Evolutionary conservation across 2,113 vertebrate species (phyloP), one percentile per base, ranked within the genome.

Genomic region (Calyptomena viridis): DNA sequence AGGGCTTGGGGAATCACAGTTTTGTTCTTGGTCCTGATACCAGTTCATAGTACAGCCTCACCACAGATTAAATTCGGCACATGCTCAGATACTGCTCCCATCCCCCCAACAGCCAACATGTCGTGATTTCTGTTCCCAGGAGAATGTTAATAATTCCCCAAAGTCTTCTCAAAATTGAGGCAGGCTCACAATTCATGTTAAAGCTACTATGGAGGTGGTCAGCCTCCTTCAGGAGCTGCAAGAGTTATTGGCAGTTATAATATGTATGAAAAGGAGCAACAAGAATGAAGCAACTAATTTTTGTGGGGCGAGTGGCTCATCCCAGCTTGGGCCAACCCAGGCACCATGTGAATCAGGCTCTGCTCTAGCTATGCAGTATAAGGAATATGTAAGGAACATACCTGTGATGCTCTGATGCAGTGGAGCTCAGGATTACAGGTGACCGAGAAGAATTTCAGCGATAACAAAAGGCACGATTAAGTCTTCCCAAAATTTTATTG

Each of bases 271-370:
- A 72, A 64, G 42, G 35, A 76, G 27, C 47, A 73, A 52, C 27
- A 35, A 40, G 39, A 73, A 50, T 30, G 39, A 81, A 82, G 40
- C 24, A 82, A 7, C 19, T 52, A 4, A n/a, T 62, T 62, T 87
- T 74, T 74, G 42, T 63, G 44, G 21, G 30, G 12, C 0, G 0
- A 90, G 53, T 52, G 19, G 52, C 39, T 91, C 4, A 1, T 75
- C 15, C n/a, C 53, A 60, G 11, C 49, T 68, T 55, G 49, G 53
- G 40, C 28, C 82, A 71, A 47, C 8, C 9, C 44, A 72, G 58
- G 66, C 25, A 33, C 15, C 1, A 8, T 22, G 31, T 49, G 39
- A 47, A 27, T 52, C 28, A 19, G 75, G n/a, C 55, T 80, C 30
- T 77, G 42, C 46, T 58, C 40, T 75, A 76, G 33, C 52, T 7